Evolutionary conservation across 2,797 vertebrate species (phyloP).

Genomic region (Sebastes trivittatus): DNA sequence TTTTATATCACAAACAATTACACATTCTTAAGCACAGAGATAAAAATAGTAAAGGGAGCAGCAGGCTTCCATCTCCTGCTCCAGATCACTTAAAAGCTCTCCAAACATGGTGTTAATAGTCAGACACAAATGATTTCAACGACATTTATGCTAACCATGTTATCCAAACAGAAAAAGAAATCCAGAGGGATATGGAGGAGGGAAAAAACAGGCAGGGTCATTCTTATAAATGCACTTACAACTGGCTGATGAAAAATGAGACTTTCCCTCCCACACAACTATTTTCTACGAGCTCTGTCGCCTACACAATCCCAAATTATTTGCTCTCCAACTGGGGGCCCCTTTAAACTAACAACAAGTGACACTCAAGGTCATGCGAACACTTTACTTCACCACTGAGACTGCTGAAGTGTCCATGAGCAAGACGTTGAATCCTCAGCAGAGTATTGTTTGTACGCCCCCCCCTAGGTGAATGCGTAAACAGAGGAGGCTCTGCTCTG

Average conservation of each 20-base stretch:
- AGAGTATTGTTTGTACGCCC: not conserved
- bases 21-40: conserved; percentile 32
- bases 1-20: conserved; percentile 25
- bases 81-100: conserved; percentile 26
- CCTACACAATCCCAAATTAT: conserved; percentile 26
- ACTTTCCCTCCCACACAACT: conserved; percentile 49
- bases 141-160: conserved; percentile 13
- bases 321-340: conserved; percentile 9
- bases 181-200: no score
- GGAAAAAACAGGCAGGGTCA: not conserved
- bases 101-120: conserved; percentile 28
- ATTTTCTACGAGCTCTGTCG: not conserved
- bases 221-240: conserved; percentile 7
- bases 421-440: not conserved
- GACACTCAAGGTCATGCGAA: conserved; percentile 31
- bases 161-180: conserved; percentile 10
- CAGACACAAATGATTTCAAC: not conserved
- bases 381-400: not conserved
- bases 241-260: conserved; percentile 6
- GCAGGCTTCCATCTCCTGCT: conserved; percentile 18
- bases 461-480: conserved; percentile 27
- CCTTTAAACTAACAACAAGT: not conserved
- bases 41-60: conserved; percentile 53
- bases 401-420: not conserved
- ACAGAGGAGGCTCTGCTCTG: conserved; percentile 42